Base-by-base conservation (phyloP, 2,113 vertebrate genomes). In the Holacanthus passer region DNA sequence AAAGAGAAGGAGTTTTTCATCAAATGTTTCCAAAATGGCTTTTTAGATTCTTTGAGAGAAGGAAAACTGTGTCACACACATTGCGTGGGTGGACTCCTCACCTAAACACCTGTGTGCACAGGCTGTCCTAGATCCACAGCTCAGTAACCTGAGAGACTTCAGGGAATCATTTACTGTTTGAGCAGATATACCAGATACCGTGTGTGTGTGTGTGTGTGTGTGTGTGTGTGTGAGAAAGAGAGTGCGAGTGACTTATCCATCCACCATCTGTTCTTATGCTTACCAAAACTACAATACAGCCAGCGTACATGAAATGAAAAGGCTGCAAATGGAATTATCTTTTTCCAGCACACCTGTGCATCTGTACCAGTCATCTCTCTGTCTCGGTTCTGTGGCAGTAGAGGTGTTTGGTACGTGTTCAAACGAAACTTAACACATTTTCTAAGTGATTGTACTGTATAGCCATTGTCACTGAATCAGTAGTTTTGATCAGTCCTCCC, bases 91-190 rank as follows among this genome's bases (percentile, higher is more conserved):
- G 50, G 77, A 83, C 60, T 86, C 55, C 58, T 65, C 55, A 72
- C 52, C 45, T 89, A 73, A 83, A 85, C 86, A 84, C 82, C 79
- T 85, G 81, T 75, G 59, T 87, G 71, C 64, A 52, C 78, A 77
- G 43, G 48, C 52, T 53, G 22, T 68, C 10, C 58, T 81, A 47
- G 29, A 55, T 45, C 47, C 55, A 56, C 52, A 45, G 47, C 56
- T 64, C 32, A 64, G 87, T 79, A 86, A 89, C 71, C 53, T 31
- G 77, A 89, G 80, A 81, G 32, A 73, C 80, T 50, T 39, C 29
- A 43, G 83, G 77, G 87, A 88, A 47, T 77, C 39, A 73, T 89
- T 76, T 65, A 73, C 43, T 65, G 65, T 70, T 78, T 24, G 39
- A 69, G 37, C 55, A 79, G 65, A 68, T 80, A 65, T 62, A 63